These are phyloP conservation scores for Galerucella nymphaeae DNA, from an alignment of 2,888 invertebrate species.

Conservation along the genomic window DNA sequence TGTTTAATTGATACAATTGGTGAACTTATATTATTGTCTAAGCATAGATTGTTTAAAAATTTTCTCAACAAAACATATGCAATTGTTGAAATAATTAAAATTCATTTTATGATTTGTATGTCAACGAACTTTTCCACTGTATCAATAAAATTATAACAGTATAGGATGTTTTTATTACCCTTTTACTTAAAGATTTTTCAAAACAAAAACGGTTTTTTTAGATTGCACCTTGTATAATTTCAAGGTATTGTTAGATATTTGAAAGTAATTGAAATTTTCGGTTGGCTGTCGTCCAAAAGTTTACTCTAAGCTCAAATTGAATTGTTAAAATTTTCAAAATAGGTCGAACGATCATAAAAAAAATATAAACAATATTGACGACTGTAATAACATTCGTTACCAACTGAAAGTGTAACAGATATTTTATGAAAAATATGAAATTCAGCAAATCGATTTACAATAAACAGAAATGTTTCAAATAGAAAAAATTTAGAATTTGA, in stretches of 20 bases:
- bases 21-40: neutral
- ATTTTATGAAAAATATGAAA: neutral
- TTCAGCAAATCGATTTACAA: too few relatives aligned
- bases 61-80: neutral
- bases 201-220: too few relatives aligned
- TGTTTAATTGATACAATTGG: conserved; percentile 3
- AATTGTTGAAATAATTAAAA: neutral
- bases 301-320: neutral
- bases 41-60: neutral
- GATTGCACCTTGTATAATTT: too few relatives aligned
- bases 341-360: neutral
- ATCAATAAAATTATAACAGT: neutral
- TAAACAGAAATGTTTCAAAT: too few relatives aligned
- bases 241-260: neutral
- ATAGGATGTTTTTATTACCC: neutral
- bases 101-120: neutral
- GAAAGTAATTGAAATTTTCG: neutral
- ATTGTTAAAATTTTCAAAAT: conserved; percentile 1
- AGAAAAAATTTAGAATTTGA: too few relatives aligned
- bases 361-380: neutral
- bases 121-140: conserved; percentile 3
- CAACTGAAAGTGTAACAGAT: neutral
- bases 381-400: neutral
- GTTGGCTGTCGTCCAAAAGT: neutral
- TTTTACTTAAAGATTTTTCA: too few relatives aligned